Conservation (phyloP, 2,888 invertebrate species). For the Nomada fabriciana region DNA sequence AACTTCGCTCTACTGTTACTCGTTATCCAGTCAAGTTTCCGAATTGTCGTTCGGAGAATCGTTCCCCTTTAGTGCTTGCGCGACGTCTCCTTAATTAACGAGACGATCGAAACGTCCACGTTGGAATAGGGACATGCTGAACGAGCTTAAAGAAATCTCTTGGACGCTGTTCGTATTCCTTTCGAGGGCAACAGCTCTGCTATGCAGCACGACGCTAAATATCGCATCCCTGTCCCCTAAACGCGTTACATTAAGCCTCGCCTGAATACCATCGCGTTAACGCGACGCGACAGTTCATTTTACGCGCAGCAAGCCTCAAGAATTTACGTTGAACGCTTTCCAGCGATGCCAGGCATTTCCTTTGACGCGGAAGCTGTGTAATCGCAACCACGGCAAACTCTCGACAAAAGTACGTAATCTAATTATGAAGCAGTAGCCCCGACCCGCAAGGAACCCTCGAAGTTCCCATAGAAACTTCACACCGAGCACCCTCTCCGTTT, state of each 20-base stretch:
- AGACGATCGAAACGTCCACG: neutral
- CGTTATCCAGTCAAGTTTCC: conserved; percentile 8
- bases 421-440: neutral
- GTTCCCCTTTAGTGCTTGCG: conserved; percentile 10
- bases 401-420: neutral
- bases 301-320: conserved; percentile 6
- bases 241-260: neutral
- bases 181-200: too few species aligned
- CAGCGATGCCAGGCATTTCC: conserved; percentile 14
- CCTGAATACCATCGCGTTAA: neutral
- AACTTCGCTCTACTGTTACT: conserved; percentile 3
- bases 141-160: too few species aligned
- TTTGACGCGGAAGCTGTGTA: neutral
- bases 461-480: too few species aligned
- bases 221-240: neutral
- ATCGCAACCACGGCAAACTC: neutral
- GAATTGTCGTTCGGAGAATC: conserved; percentile 25
- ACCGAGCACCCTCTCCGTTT: too few species aligned
- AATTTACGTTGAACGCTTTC: conserved; percentile 20
- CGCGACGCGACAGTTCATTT: neutral
- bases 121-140: too few species aligned
- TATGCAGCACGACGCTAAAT: too few species aligned
- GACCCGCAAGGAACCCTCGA: too few species aligned
- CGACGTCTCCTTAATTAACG: conserved; percentile 9
- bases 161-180: neutral